phyloP scores from a whole-genome alignment of 30 jellyfish, hydroid and myxozoan genomes.

The Pseudorhiza aurosa region DNA sequence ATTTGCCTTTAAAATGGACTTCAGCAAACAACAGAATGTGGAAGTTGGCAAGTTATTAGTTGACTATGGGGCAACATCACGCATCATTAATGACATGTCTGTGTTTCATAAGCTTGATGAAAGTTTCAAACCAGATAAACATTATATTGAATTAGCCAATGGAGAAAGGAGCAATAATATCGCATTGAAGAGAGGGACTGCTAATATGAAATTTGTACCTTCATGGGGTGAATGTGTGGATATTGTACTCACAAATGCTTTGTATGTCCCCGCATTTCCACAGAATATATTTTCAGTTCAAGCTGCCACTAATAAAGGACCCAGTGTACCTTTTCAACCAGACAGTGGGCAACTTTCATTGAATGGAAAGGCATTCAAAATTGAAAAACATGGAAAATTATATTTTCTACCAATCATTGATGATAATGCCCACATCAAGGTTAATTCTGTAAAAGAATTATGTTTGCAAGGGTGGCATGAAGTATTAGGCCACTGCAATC shows the following conservation, averaged over 20 bases:
- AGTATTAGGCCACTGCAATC: conserved; percentile 63
- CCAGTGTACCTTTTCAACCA: too few species aligned
- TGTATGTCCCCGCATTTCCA: conserved; percentile 3
- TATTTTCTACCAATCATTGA: conserved; percentile 33
- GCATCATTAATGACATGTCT: conserved; percentile 12
- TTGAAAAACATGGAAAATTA: conserved; percentile 28
- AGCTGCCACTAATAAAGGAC: conserved; percentile 5
- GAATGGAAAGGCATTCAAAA: conserved; percentile 49
- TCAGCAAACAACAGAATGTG: conserved; percentile 3
- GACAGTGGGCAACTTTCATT: too few species aligned
- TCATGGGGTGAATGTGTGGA: conserved; percentile 27
- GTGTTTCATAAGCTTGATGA: conserved; percentile 28
- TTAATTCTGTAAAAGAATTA: conserved; percentile 18
- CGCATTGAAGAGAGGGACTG: conserved; percentile 66
- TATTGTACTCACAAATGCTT: conserved; percentile 40
- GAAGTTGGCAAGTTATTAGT: conserved; percentile 19
- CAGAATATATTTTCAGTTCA: not conserved
- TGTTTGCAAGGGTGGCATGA: conserved; percentile 75
- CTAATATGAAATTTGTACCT: conserved; percentile 10
- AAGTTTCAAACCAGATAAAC: conserved; percentile 39
- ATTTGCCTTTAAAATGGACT: not conserved
- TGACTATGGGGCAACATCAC: conserved; percentile 72
- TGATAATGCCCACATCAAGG: not conserved
- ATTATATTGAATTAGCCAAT: conserved; percentile 73
- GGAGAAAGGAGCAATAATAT: conserved; percentile 55